Evolutionary conservation across 2,888 invertebrate species (phyloP), one percentile per base, ranked within the genome.

Genomic region (Folsomia manolachei): DNA sequence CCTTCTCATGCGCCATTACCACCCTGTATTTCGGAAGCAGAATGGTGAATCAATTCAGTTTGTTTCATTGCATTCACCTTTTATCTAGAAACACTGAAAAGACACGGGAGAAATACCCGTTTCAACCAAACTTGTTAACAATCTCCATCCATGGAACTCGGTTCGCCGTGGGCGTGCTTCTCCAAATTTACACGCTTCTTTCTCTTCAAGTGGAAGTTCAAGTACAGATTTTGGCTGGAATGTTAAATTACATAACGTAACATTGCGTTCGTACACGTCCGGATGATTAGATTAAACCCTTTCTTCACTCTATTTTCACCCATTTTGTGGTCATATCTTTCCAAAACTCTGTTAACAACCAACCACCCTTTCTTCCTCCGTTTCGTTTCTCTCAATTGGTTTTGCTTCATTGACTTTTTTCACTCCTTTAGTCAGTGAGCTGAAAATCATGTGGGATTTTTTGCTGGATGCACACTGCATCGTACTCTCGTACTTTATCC

Each of bases 401-500:
- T 64, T 64, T 64, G 27, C 64, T 64, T 27, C 27, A 27, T 26
- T 64, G 64, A n/a, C 26, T 64, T 27, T 64, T 27, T 64, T 64
- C 23, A 39, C 39, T 39, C 14, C 39, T 39, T 39, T n/a, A 4
- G 39, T 39, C 39, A 39, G 39, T 39, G 39, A 39, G 14, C 7
- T 39, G 39, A 39, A 14, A 14, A 39, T 4, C 4, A 9, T 39
- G 7, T 4, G 4, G 14, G 7, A 39, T 39, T 39, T 39, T 39
- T 39, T 39, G 39, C 39, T n/a, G n/a, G n/a, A n/a, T n/a, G n/a
- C n/a, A n/a, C n/a, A n/a, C n/a, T n/a, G n/a, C n/a, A n/a, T n/a
- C n/a, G n/a, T n/a, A n/a, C n/a, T n/a, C n/a, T n/a, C n/a, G n/a
- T n/a, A 39, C 39, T 39, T n/a, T 39, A 39, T 39, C 39, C 39